These are phyloP conservation scores for Turdus rufiventris DNA, from an alignment of 2,113 vertebrate species.

Conservation along the genomic window DNA sequence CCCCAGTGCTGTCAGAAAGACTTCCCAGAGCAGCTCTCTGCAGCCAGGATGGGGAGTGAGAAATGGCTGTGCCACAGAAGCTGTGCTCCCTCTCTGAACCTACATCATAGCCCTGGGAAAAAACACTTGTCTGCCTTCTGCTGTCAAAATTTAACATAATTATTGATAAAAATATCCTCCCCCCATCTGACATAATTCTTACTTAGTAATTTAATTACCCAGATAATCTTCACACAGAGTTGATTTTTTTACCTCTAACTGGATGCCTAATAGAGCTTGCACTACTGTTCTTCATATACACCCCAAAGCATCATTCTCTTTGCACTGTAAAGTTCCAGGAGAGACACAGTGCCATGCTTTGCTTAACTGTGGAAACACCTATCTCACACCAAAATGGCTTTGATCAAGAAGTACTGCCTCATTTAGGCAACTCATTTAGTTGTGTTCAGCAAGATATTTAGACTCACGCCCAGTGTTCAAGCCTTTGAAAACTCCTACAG, in stretches of 20 bases:
- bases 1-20: neutral
- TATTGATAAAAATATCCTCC: neutral
- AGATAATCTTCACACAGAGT: neutral
- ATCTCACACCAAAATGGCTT: neutral
- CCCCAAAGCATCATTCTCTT: neutral
- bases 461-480: neutral
- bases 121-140: slow-evolving; percentile 10
- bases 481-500: neutral
- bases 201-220: slow-evolving; percentile 35
- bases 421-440: neutral
- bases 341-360: neutral
- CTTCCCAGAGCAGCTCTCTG: neutral
- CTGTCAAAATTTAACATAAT: slow-evolving; percentile 23
- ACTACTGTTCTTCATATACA: neutral
- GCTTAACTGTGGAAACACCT: neutral
- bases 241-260: neutral
- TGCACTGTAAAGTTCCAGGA: neutral
- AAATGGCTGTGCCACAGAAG: neutral
- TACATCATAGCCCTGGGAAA: neutral
- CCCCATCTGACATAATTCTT: neutral
- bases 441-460: neutral
- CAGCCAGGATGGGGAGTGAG: neutral
- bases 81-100: neutral
- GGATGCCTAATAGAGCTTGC: neutral
- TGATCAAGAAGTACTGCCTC: neutral